Evolutionary conservation across 37 sponge, comb jelly and placozoan species (phyloP).

Genomic region (Halisarca cf. caerulea): DNA sequence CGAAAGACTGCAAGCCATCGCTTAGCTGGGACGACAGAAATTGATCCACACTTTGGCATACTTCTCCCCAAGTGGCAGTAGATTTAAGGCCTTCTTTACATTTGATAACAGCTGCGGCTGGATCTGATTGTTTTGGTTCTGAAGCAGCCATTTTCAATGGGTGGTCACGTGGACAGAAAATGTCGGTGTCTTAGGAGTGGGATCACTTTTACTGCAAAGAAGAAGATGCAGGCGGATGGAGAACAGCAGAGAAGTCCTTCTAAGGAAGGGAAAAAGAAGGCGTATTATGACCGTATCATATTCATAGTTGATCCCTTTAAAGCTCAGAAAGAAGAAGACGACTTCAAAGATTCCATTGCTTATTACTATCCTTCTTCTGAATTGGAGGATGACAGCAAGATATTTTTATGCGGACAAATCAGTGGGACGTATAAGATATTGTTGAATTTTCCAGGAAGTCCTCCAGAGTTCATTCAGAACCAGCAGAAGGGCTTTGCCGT

Average conservation of each 20-base stretch:
- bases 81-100: background rate
- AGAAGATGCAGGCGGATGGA: too few relatives aligned
- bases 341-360: constrained; percentile 22
- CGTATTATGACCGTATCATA: background rate
- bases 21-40: background rate
- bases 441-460: background rate
- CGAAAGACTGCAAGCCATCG: background rate
- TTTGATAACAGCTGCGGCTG: background rate
- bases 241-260: background rate
- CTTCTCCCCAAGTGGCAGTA: background rate
- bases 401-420: constrained; percentile 21
- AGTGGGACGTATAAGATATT: constrained; percentile 5
- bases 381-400: background rate
- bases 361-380: background rate
- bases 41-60: background rate
- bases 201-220: too few relatives aligned
- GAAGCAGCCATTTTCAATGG: too few relatives aligned
- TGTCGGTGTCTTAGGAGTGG: too few relatives aligned
- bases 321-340: constrained; percentile 6
- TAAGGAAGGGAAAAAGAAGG: background rate
- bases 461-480: background rate
- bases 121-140: background rate
- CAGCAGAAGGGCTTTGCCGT: background rate
- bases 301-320: constrained; percentile 21
- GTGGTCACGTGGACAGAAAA: too few relatives aligned